Percentiles rank a stretch among this genome's conserved stretches.
Evolutionary conservation across 2,888 invertebrate genomes (phyloP).

Genomic region (Callinectes sapidus): DNA sequence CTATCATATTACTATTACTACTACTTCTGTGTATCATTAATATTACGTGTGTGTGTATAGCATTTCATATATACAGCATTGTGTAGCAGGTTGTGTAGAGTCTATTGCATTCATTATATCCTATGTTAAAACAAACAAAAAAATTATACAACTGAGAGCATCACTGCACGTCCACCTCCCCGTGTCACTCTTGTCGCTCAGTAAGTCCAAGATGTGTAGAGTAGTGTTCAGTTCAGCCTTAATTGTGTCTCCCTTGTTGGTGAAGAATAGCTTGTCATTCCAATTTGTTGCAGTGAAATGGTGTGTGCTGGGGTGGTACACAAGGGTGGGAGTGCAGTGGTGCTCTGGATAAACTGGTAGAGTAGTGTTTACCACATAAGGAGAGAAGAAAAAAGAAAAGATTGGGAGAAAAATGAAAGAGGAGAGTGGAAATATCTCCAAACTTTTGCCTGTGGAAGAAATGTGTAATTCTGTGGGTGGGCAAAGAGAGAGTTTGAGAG

Average conservation of each 20-base stretch:
- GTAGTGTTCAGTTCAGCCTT: neutral
- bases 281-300: neutral
- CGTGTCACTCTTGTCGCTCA: neutral
- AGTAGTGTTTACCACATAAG: neutral
- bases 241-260: neutral
- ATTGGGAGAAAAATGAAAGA: neutral
- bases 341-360: neutral
- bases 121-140: neutral
- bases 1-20: neutral
- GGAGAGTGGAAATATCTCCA: neutral
- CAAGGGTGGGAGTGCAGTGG: no score
- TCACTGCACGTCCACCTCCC: neutral
- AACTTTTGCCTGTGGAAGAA: neutral
- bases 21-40: neutral
- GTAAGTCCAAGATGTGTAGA: neutral
- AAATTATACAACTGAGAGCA: neutral
- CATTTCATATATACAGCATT: conserved; percentile 13
- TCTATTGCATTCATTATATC: neutral
- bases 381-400: conserved; percentile 6
- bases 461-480: neutral
- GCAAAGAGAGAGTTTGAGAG: neutral
- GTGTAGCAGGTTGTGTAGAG: conserved; percentile 35
- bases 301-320: neutral
- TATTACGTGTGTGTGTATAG: conserved; percentile 16
- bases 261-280: neutral